Base-by-base conservation (phyloP, 2,888 invertebrate genomes). In the Loripinus fragilis region DNA sequence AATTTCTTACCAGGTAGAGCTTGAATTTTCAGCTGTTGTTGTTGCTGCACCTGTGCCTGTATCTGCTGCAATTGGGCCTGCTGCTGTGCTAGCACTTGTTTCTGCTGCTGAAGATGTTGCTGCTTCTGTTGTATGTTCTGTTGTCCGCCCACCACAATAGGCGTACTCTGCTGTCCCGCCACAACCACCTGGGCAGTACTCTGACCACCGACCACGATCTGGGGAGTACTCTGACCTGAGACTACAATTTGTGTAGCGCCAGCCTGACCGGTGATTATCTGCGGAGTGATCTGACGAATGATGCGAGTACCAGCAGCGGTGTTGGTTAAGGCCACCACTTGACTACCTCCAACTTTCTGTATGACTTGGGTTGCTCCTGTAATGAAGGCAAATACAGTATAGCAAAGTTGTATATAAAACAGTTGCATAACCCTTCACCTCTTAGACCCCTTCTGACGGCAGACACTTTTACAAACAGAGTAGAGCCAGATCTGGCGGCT, bases 21-120 rank as follows among this genome's bases (percentile, higher is more conserved):
- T 20, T 45, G 45, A 12, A 45, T 12, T 45, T 45, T 45, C 17
- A 45, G 3, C 45, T 45, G 45, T 45, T 45, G 45, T 20, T 45
- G 45, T 20, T 45, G 45, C 70, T 81, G 79, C 77, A 74, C 75
- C 78, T 85, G 86, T 81, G 83, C 76, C 79, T 85, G 79, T 75
- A 93, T 42, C 93, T 92, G 89, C 96, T 74, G 80, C 64, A 79
- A 71, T 65, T 73, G 79, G 25, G 82, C 78, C 69, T 81, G 81
- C 70, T 80, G 83, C 45, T 79, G 77, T 52, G 79, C 80, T 33
- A 78, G 30, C 35, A 75, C 72, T 23, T 78, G 76, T 48, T 82
- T 78, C 64, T 81, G 86, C 55, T 77, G 82, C 74, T 82, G 83
- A 42, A 78, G 64, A 68, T 76, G 78, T 42, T 79, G 85, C 45